phyloP scores from a whole-genome alignment of 1,140 invertebrate genomes.

The Tetranychus cinnabarinus region DNA sequence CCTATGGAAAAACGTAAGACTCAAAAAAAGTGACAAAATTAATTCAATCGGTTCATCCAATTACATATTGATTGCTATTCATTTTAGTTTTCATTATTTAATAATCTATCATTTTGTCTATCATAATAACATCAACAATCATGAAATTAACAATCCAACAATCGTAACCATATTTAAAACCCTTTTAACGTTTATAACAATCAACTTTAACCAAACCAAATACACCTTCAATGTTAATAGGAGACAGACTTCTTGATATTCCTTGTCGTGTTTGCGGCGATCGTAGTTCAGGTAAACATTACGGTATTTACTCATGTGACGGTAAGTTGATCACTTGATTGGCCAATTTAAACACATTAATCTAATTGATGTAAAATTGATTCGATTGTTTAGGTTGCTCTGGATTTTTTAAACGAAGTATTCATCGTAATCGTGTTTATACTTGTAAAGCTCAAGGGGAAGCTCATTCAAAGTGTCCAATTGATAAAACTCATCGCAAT shows the following conservation, averaged over 20 bases:
- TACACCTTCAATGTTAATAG: slow-evolving; percentile 17
- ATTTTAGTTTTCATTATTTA: no score
- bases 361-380: not conserved
- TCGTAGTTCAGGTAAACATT: slow-evolving; percentile 85
- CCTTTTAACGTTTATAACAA: no score
- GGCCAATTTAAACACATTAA: slow-evolving; percentile 33
- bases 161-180: no score
- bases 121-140: no score
- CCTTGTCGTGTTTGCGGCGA: slow-evolving; percentile 90
- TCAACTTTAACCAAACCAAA: no score
- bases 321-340: slow-evolving; percentile 46
- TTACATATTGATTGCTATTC: no score
- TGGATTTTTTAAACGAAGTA: slow-evolving; percentile 89
- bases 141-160: no score
- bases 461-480: slow-evolving; percentile 71
- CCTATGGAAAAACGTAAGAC: no score
- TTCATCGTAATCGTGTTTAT: slow-evolving; percentile 80
- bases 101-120: no score
- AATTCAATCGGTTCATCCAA: no score
- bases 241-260: slow-evolving; percentile 76
- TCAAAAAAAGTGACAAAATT: no score
- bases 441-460: slow-evolving; percentile 85
- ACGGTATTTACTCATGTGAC: slow-evolving; percentile 90
- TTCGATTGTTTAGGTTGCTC: slow-evolving; percentile 46
- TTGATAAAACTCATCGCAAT: slow-evolving; percentile 90